Conservation (phyloP, 2,888 invertebrate genomes). For the Pachycephus smyrnensis region DNA sequence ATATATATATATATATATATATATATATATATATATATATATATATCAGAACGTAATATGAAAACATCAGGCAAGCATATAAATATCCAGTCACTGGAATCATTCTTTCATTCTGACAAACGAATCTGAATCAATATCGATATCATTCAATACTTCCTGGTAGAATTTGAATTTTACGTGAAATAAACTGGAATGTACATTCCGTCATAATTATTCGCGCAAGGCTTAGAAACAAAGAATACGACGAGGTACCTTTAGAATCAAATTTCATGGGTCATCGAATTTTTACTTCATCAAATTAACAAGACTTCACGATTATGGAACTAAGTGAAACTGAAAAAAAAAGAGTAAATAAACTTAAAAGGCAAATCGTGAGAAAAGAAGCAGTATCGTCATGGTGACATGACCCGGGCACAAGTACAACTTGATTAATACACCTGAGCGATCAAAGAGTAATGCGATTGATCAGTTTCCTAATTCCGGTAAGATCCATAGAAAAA, state of each 20-base stretch:
- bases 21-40: not conserved
- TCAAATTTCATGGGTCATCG: too few relatives aligned
- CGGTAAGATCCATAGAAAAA: not conserved
- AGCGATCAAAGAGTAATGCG: not conserved
- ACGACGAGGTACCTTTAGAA: too few relatives aligned
- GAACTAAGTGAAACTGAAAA: too few relatives aligned
- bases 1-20: too few relatives aligned
- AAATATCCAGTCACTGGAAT: not conserved
- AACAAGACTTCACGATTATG: too few relatives aligned
- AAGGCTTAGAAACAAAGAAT: too few relatives aligned
- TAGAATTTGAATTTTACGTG: too few relatives aligned
- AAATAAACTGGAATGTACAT: too few relatives aligned
- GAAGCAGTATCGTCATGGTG: not conserved
- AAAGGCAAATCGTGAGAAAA: not conserved
- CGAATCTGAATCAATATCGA: not conserved
- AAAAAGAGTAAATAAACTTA: not conserved
- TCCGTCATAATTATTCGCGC: too few relatives aligned
- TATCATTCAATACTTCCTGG: not conserved
- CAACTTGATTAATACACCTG: not conserved
- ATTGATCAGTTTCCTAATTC: not conserved
- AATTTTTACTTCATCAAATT: too few relatives aligned
- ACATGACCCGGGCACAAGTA: not conserved
- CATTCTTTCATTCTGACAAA: not conserved
- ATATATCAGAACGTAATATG: too few relatives aligned
- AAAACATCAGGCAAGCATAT: too few relatives aligned